Conservation (phyloP, 2,888 invertebrate species). For the Athripsodes cinereus region DNA sequence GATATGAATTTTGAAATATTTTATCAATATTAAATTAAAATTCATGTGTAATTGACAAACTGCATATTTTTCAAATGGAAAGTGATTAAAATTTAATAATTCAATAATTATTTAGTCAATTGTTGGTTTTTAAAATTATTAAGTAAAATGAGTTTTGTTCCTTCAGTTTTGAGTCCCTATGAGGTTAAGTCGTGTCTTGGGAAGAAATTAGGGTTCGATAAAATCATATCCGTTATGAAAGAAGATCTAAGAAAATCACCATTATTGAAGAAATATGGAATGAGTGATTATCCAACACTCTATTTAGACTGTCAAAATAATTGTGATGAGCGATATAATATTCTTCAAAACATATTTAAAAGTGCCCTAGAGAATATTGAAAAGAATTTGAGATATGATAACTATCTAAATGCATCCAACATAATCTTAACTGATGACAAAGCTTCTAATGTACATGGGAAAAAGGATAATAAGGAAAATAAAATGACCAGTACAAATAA, state of each 20-base stretch:
- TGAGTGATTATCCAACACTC: background rate
- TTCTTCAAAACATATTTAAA: conserved; percentile 12
- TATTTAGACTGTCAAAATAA: background rate
- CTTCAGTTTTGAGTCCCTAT: background rate
- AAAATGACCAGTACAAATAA: no score
- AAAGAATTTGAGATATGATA: background rate
- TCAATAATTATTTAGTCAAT: background rate
- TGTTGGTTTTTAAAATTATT: background rate
- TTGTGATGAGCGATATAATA: background rate
- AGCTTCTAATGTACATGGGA: no score
- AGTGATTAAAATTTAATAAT: no score
- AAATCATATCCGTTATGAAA: background rate
- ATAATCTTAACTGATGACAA: no score
- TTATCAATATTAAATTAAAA: no score
- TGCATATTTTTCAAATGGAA: no score
- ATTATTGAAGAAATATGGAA: background rate
- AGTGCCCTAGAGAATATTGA: conserved; percentile 5
- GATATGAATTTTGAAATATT: no score
- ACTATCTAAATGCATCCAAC: background rate
- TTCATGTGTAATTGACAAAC: no score
- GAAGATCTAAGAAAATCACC: background rate
- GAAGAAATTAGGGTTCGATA: background rate
- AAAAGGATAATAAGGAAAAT: no score
- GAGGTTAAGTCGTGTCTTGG: background rate
- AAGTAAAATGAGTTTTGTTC: background rate